Base-by-base conservation (phyloP, 2,113 vertebrate genomes). In the Corythornis vintsioides region DNA sequence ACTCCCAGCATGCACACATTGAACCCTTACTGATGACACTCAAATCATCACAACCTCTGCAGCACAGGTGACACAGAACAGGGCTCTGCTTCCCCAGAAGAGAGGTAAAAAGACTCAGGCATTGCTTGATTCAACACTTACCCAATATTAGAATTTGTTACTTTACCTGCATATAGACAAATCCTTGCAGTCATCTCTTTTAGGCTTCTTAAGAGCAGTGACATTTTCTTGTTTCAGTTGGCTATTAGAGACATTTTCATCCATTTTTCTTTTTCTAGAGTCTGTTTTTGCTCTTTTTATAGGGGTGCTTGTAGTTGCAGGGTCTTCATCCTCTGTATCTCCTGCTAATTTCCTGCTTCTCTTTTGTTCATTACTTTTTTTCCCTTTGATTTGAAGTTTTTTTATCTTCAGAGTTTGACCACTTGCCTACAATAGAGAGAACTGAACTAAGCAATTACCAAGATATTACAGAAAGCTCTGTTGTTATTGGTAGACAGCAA, bases 121-220 rank as follows among this genome's bases (percentile, higher is more conserved):
- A 26, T 26, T 35, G 5, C 56, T 69, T 76, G 15, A 52, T 88
- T 57, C 60, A 77, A 33, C 17, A 78, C 38, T 47, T 78, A 70
- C 8, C 33, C 69, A 48, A 40, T 59, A 26, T 79, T 6, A 78
- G 53, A 53, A 65, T 66, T 33, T 88, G 61, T 60, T 25, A 61
- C 42, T 89, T 67, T 91, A 99, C 99, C 98, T 98, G 98, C 99
- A 99, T 55, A 98, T 83, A 71, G 97, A 94, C 92, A 99, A 92
- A 93, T 98, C 98, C 96, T 98, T 98, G 95, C 98, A 98, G 88
- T 99, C 99, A 96, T 99, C 99, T 98, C 97, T 98, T 97, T 98
- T 99, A 88, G 98, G 98, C 96, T 99, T 98, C 92, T 99, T 99
- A 77, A 98, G 90, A 92, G 98, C 97, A 80, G 96, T 97, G 65